Evolutionary conservation across 2,888 invertebrate species (phyloP).

Genomic region (Drosophila kambysellisi): DNA sequence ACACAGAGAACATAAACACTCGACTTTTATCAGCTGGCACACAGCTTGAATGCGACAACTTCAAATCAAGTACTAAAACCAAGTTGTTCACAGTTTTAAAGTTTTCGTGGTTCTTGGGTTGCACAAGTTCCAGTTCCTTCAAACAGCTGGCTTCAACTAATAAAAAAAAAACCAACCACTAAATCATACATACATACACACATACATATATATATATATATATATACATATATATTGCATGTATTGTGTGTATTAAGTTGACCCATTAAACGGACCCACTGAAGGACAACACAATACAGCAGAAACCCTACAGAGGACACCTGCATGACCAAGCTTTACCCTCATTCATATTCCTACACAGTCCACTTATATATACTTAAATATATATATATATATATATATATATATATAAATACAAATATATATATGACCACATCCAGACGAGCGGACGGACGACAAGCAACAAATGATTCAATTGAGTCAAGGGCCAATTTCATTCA

Average conservation of each 20-base stretch:
- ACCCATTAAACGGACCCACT: conserved; percentile 32
- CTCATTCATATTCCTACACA: not conserved
- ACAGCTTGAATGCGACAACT: conserved; percentile 6
- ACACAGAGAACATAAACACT: not conserved
- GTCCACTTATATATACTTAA: not conserved
- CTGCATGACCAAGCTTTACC: not conserved
- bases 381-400: not conserved
- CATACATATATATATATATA: not conserved
- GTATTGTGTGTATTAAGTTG: conserved; percentile 16
- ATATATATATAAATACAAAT: not conserved
- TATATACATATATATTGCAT: not conserved
- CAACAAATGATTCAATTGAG: conserved; percentile 10
- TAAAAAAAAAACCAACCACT: conserved; percentile 15
- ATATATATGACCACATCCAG: not conserved
- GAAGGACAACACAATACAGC: conserved; percentile 25
- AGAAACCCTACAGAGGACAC: not conserved
- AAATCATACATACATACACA: not conserved
- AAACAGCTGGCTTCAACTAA: conserved; percentile 30
- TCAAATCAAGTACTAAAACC: not conserved
- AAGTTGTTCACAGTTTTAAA: conserved; percentile 1
- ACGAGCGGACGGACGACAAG: not conserved
- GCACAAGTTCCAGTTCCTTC: conserved; percentile 8
- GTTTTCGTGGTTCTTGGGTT: not conserved
- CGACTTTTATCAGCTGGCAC: conserved; percentile 3
- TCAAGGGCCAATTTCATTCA: not conserved